phyloP scores from a whole-genome alignment of 64 coral and sea anemone species.

The Orbicella faveolata region DNA sequence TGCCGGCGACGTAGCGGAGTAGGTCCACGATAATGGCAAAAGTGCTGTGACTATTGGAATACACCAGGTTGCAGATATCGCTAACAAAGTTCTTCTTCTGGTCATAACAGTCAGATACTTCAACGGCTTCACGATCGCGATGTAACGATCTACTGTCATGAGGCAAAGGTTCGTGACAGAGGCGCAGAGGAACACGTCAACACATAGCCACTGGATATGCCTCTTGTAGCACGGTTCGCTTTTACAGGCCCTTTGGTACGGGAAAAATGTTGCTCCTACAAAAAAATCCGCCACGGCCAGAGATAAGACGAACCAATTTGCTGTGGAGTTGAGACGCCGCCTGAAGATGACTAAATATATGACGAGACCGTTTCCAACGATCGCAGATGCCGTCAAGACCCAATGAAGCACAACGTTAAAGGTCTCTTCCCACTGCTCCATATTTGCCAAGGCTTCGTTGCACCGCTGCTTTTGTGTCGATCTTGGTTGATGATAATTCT shows the following conservation, averaged over 20 bases:
- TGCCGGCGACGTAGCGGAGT: background rate
- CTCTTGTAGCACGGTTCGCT: background rate
- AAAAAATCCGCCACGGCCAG: conserved; percentile 16
- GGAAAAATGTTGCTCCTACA: background rate
- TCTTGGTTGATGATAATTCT: background rate
- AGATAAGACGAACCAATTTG: conserved; percentile 29
- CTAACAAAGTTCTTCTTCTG: background rate
- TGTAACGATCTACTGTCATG: conserved; percentile 51
- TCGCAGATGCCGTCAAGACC: background rate
- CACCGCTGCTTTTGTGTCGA: background rate
- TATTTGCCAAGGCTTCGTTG: background rate
- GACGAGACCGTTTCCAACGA: conserved; percentile 5
- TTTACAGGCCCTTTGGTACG: background rate
- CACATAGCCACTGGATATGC: background rate
- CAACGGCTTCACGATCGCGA: conserved; percentile 48
- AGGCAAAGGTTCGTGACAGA: conserved; percentile 43
- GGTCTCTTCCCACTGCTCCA: background rate
- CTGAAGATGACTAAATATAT: background rate
- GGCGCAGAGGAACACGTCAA: conserved; percentile 25
- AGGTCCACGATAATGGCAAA: conserved; percentile 4
- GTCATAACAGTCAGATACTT: conserved; percentile 31
- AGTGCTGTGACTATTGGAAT: conserved; percentile 5
- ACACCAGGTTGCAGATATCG: conserved; percentile 15
- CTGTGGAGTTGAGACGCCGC: background rate
- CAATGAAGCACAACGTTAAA: background rate